Conservation (phyloP, 37 sponge, comb jelly and placozoan genomes). For the Spongilla lacustris region DNA sequence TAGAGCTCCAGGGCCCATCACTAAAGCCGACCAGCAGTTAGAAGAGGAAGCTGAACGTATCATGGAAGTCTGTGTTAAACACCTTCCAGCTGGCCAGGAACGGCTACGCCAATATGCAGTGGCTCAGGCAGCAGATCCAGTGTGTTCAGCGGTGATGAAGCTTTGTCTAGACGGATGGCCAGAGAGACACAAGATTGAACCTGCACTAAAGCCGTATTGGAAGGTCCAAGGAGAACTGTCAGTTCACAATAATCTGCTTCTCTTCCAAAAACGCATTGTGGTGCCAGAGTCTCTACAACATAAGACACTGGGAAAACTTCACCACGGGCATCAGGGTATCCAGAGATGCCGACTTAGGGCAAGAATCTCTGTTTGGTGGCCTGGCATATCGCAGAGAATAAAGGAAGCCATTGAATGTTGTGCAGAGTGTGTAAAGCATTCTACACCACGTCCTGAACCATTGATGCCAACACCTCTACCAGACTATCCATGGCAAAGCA, state of each 20-base stretch:
- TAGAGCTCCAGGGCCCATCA: background rate
- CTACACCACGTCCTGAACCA: conserved; percentile 6
- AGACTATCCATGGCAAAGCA: conserved; percentile 57
- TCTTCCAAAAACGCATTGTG: conserved; percentile 3
- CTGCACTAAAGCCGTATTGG: background rate
- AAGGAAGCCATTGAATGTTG: conserved; percentile 10
- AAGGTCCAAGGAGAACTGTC: conserved; percentile 7
- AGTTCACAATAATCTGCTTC: background rate
- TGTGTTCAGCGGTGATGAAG: background rate
- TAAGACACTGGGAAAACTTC: background rate
- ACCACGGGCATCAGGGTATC: conserved; percentile 18
- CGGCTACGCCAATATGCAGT: background rate
- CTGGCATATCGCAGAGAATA: conserved; percentile 25
- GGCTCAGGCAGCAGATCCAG: conserved; percentile 10
- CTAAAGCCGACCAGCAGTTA: background rate
- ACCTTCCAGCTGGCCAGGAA: background rate
- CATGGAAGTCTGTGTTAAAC: background rate
- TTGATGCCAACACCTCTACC: conserved; percentile 31
- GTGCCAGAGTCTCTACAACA: background rate
- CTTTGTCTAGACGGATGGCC: background rate
- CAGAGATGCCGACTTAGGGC: background rate
- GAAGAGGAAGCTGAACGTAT: background rate
- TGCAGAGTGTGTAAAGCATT: background rate
- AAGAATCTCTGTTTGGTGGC: conserved; percentile 46
- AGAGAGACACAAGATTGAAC: background rate